Conservation (phyloP, 2,888 invertebrate species). For the Epinotia brunnichana region DNA sequence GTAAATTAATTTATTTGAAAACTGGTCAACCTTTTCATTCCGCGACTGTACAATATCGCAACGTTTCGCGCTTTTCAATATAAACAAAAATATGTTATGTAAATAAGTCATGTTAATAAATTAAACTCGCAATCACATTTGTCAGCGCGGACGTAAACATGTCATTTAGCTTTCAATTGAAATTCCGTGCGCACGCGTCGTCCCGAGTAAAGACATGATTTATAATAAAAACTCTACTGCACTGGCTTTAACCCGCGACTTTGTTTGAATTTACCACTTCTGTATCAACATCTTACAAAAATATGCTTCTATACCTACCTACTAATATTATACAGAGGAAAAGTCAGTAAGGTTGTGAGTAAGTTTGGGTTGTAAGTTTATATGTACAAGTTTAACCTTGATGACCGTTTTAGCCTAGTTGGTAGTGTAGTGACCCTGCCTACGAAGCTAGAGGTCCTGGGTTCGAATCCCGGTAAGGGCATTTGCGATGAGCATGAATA, state of each 20-base stretch:
- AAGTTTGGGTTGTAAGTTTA: too few species aligned
- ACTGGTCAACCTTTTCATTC: too few species aligned
- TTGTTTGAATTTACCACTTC: neutral
- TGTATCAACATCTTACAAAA: neutral
- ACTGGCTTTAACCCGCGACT: neutral
- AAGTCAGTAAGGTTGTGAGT: too few species aligned
- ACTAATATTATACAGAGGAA: too few species aligned
- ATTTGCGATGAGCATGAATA: too few species aligned
- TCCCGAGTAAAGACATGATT: neutral
- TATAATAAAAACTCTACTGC: neutral
- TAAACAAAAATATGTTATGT: neutral
- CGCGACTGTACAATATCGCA: neutral
- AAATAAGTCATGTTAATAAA: conserved; percentile 11
- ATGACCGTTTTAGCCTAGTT: too few species aligned
- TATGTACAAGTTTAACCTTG: too few species aligned
- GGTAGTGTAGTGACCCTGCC: too few species aligned
- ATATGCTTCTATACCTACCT: too few species aligned
- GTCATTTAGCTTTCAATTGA: conserved; percentile 34
- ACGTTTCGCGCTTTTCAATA: neutral
- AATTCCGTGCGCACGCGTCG: conserved; percentile 32
- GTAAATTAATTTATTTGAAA: too few species aligned
- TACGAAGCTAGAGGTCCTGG: too few species aligned
- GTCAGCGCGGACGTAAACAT: conserved; percentile 33
- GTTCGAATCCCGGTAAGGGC: too few species aligned
- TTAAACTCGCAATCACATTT: conserved; percentile 22